Conservation (phyloP, 1,140 invertebrate species). For the Zophobas morio region DNA sequence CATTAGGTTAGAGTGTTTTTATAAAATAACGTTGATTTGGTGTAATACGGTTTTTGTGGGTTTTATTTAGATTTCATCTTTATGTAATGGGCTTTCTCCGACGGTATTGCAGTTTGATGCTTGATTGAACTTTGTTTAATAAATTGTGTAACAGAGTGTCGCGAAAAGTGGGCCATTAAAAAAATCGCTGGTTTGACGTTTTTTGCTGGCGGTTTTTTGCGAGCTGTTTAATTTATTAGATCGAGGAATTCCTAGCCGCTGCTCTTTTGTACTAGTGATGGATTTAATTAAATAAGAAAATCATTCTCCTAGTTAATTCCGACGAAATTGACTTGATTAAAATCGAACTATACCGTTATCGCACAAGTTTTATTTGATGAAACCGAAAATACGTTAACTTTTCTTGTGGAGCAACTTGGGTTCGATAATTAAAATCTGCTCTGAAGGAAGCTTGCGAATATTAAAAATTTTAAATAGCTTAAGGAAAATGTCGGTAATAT, state of each 20-base stretch:
- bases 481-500: too few relatives aligned
- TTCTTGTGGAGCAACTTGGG: too few relatives aligned
- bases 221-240: conserved; percentile 6
- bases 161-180: conserved; percentile 41
- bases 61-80: conserved; percentile 54
- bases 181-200: conserved; percentile 6
- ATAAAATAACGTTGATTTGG: conserved; percentile 42
- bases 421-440: neutral
- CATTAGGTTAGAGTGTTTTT: conserved; percentile 55
- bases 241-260: conserved; percentile 18
- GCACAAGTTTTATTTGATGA: neutral
- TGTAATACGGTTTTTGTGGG: conserved; percentile 52
- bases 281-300: conserved; percentile 24
- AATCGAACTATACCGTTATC: conserved; percentile 1
- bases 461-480: neutral
- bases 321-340: conserved; percentile 13
- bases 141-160: conserved; percentile 50
- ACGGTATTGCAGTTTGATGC: conserved; percentile 52
- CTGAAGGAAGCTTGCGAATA: neutral
- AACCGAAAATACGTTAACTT: neutral
- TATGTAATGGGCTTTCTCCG: conserved; percentile 58
- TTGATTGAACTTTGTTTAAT: conserved; percentile 53
- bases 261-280: neutral
- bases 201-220: conserved; percentile 13
- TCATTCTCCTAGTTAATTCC: neutral